These are phyloP conservation scores for Acanthisitta chloris DNA, from an alignment of 2,113 vertebrate species.

Conservation along the genomic window DNA sequence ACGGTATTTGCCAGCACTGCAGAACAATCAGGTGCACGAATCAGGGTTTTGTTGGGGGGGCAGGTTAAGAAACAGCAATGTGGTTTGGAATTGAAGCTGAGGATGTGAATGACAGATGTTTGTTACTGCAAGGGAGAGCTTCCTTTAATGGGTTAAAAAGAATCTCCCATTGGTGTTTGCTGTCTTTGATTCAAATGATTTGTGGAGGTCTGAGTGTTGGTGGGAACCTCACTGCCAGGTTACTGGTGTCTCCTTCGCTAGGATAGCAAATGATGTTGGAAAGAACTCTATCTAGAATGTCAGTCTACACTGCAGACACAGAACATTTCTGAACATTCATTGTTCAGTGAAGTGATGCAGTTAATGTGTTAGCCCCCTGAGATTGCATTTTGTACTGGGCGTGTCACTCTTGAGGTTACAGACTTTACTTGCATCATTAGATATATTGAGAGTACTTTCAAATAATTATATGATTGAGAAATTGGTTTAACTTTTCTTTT, in stretches of 20 bases:
- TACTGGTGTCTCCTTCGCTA: background rate
- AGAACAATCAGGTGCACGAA: background rate
- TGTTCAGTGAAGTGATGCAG: background rate
- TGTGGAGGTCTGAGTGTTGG: background rate
- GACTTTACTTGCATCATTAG: background rate
- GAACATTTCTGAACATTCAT: background rate
- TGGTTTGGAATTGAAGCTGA: background rate
- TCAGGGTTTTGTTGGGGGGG: background rate
- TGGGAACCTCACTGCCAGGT: background rate
- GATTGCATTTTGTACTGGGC: background rate
- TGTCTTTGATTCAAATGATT: background rate
- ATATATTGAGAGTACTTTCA: background rate
- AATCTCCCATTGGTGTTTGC: background rate
- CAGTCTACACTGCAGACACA: background rate
- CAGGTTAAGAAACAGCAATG: background rate
- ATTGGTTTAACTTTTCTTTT: background rate
- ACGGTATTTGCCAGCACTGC: accelerated
- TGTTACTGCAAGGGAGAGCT: background rate
- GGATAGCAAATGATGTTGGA: background rate
- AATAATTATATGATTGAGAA: background rate
- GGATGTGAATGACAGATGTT: too few species aligned
- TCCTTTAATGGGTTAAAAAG: background rate
- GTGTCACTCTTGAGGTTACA: background rate
- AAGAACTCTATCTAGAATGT: background rate
- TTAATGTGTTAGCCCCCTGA: background rate